Base-by-base conservation (phyloP, 30 jellyfish, hydroid and myxozoan species). In the Pseudorhiza aurosa region DNA sequence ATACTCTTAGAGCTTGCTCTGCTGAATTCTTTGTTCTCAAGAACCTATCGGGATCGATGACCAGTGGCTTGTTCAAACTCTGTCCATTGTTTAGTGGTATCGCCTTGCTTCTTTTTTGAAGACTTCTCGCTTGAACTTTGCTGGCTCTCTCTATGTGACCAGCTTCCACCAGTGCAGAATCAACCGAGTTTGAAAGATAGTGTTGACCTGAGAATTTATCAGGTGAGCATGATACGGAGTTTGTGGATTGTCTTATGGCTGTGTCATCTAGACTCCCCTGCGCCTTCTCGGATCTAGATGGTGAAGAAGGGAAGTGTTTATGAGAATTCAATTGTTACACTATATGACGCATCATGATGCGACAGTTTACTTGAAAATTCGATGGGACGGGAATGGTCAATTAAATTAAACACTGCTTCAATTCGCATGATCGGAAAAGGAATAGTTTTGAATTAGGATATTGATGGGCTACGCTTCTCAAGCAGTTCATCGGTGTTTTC, bases 1-100 rank as follows among this genome's bases (percentile, higher is more conserved):
- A 25, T 51, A 82, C 94, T 74, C 74, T 44, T 6, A 82, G 40
- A 53, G 87, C 94, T 35, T 82, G 79, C 35, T 82, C 94, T 0
- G 94, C 94, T 0, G 85, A 83, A 39, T 18, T 31, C 32, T 69
- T 82, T n/a, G 94, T 82, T 46, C 43, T 56, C 70, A 68, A 18
- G 43, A 82, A 82, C 15, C 94, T 62, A 31, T 68, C 94, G 1
- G 94, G 94, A 39, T 82, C 87, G 2, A 68, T 55, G 0, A 75
- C 40, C 42, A 56, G 10, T 4, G 87, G 87, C 56, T 59, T 68
- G 64, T 43, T 64, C 14, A 58, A 58, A 11, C 46, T 58, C 12
- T 17, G 71, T 46, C 31, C 25, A 19, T 68, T 72, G 32, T 59
- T 82, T 8, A 62, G 17, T 1, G 87, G 87, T 75, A 60, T 70